These are phyloP conservation scores for Drosophila sordidapex DNA, from an alignment of 2,888 invertebrate genomes.

Conservation along the genomic window DNA sequence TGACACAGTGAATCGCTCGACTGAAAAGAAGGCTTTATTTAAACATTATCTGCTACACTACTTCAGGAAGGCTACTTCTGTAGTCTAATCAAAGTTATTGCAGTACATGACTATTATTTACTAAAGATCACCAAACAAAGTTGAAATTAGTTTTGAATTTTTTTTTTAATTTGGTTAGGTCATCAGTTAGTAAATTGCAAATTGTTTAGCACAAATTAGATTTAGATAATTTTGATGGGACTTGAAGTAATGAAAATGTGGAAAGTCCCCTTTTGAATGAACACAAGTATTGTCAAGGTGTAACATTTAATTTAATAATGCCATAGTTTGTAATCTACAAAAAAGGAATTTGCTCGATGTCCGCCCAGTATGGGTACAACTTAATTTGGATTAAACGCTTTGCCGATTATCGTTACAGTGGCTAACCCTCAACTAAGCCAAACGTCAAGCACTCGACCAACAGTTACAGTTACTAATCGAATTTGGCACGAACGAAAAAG, in stretches of 20 bases:
- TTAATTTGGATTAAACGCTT: conserved; percentile 65
- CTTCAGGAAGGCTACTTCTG: background rate
- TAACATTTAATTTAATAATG: conserved; percentile 64
- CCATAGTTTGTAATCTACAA: conserved; percentile 33
- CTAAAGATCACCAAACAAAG: background rate
- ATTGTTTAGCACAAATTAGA: background rate
- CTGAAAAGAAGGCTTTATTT: background rate
- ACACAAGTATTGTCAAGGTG: conserved; percentile 39
- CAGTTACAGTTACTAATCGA: conserved; percentile 56
- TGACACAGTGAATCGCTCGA: background rate
- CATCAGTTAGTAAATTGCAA: background rate
- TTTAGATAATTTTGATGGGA: background rate
- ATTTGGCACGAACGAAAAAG: conserved; percentile 65
- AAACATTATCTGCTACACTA: background rate
- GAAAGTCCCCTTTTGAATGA: background rate
- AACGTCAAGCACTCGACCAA: conserved; percentile 57
- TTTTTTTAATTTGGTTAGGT: background rate
- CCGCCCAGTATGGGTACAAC: background rate
- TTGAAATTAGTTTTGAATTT: background rate
- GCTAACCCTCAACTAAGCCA: conserved; percentile 62
- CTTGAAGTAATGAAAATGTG: background rate
- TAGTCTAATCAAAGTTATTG: background rate
- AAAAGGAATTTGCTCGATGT: conserved; percentile 4
- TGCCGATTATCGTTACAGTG: conserved; percentile 57
- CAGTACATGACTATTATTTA: background rate